A percentile compares a stretch with the other conserved stretches of the same genome.
Conservation (phyloP, 37 sponge, comb jelly and placozoan genomes). For the Bolinopsis microptera region DNA sequence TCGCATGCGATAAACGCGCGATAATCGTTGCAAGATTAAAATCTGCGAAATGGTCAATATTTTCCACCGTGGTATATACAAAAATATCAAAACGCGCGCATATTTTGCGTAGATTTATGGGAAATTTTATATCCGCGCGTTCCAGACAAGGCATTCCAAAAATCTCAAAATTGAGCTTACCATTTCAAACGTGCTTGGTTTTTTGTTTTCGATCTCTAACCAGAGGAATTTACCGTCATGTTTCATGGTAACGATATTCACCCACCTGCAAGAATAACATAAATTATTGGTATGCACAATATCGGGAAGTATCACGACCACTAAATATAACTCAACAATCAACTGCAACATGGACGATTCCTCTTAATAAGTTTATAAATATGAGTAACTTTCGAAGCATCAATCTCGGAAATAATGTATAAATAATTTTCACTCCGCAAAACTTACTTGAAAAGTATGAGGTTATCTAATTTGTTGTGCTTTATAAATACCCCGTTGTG, state of each 20-base stretch:
- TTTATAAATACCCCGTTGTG: slow-evolving; percentile 16
- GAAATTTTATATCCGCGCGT: not conserved
- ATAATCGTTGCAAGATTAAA: no score
- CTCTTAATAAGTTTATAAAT: no score
- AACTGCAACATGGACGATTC: no score
- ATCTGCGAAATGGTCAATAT: no score
- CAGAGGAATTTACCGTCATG: not conserved
- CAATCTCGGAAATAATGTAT: no score
- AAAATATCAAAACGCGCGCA: not conserved
- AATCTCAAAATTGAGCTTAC: not conserved
- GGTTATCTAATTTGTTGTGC: slow-evolving; percentile 9
- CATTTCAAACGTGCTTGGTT: slow-evolving; percentile 22
- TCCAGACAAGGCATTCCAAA: not conserved
- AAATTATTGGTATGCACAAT: no score
- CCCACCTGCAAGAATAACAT: not conserved
- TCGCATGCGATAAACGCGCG: no score
- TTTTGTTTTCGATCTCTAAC: not conserved
- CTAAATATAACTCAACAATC: no score
- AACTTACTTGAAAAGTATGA: not conserved
- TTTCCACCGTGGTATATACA: no score
- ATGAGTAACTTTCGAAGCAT: no score
- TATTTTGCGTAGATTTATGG: not conserved
- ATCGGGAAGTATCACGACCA: no score
- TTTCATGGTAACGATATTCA: not conserved
- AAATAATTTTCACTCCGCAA: no score